Conservation (phyloP, 2,797 vertebrate species). For the Pseudochirops cupreus region DNA sequence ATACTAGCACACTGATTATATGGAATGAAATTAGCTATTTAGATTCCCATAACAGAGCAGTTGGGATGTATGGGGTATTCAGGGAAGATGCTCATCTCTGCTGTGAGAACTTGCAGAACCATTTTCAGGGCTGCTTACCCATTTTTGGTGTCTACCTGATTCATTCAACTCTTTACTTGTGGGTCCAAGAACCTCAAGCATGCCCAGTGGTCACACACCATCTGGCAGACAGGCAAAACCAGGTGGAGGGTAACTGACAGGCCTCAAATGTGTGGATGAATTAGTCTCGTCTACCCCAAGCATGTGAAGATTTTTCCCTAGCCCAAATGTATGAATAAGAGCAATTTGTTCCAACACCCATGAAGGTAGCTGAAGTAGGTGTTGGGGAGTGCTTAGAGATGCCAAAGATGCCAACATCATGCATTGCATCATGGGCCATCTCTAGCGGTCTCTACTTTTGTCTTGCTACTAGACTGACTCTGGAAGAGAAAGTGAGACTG, state of each 20-base stretch:
- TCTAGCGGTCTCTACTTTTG: neutral
- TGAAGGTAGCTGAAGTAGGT: neutral
- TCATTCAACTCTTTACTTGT: neutral
- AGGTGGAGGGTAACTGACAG: neutral
- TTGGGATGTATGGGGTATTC: neutral
- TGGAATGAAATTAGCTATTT: constrained; percentile 46
- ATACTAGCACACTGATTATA: neutral
- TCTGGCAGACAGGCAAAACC: neutral
- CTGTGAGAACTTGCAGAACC: neutral
- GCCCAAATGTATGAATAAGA: neutral
- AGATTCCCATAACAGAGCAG: constrained; percentile 7
- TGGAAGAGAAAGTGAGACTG: neutral
- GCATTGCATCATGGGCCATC: too few species aligned
- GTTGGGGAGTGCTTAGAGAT: neutral
- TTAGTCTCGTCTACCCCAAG: neutral
- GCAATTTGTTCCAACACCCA: neutral
- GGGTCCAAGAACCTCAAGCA: neutral
- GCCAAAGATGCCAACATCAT: too few species aligned
- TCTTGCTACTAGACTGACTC: neutral
- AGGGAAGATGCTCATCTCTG: neutral
- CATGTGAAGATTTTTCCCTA: neutral
- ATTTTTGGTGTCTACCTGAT: neutral
- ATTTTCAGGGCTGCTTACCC: neutral
- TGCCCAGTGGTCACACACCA: neutral
- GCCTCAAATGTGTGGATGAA: neutral